phyloP scores from a whole-genome alignment of 2,888 invertebrate species.

The Ophion costatus region DNA sequence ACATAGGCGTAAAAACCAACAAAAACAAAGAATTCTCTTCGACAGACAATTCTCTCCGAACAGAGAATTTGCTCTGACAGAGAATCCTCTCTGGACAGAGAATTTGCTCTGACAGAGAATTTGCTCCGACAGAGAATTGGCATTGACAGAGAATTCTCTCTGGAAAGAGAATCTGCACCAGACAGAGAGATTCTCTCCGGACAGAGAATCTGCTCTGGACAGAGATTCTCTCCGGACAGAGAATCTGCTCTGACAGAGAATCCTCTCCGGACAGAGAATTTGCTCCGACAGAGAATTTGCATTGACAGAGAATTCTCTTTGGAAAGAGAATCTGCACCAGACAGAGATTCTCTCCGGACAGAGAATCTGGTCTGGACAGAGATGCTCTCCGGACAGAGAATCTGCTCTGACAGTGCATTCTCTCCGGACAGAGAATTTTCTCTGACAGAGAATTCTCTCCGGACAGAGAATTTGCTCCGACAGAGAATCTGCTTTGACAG shows the following conservation, averaged over 20 bases:
- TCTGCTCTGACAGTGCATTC: not conserved
- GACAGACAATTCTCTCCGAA: not conserved
- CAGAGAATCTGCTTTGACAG: not conserved
- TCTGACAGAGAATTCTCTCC: not conserved
- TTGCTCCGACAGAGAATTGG: not conserved
- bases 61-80: not conserved
- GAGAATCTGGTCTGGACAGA: not conserved
- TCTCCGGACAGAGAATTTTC: not conserved
- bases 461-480: not conserved
- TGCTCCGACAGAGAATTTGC: constrained; percentile 3
- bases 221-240: constrained; percentile 8
- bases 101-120: not conserved
- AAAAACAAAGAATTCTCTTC: too few species aligned
- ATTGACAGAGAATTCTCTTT: not conserved
- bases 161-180: too few species aligned
- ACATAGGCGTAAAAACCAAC: not conserved
- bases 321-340: not conserved
- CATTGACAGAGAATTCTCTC: not conserved
- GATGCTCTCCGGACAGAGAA: not conserved
- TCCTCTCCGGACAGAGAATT: not conserved
- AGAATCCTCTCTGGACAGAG: constrained; percentile 1
- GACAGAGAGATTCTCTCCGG: not conserved
- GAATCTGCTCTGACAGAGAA: constrained; percentile 14
- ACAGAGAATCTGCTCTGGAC: constrained; percentile 4
- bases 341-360: constrained; percentile 4